Percentiles rank a stretch among this genome's conserved stretches.
These are phyloP conservation scores for Epinotia bilunana DNA, from an alignment of 2,888 invertebrate species.

Conservation along the genomic window DNA sequence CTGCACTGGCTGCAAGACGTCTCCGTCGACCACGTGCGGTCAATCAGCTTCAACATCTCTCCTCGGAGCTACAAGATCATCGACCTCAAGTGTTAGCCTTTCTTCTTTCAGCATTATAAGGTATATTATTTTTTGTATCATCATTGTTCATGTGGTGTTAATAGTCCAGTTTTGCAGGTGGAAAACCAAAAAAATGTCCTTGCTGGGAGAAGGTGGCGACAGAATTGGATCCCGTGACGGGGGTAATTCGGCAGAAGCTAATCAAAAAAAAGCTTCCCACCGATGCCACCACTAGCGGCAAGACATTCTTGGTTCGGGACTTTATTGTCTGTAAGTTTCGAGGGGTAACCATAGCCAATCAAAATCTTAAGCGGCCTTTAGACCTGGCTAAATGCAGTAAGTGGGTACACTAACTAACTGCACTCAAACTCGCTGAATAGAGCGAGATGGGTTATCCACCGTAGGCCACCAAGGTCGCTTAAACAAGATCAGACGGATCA, in stretches of 20 bases:
- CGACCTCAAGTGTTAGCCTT: slow-evolving; percentile 67
- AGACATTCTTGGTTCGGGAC: slow-evolving; percentile 81
- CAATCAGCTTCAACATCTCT: slow-evolving; percentile 79
- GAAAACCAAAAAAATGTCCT: slow-evolving; percentile 58
- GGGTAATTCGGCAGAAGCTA: slow-evolving; percentile 62
- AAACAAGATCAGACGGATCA: too few relatives aligned
- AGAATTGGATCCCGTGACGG: slow-evolving; percentile 61
- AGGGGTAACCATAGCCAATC: not conserved
- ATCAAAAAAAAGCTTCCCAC: slow-evolving; percentile 70
- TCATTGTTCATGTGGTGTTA: not conserved
- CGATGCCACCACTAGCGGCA: slow-evolving; percentile 77
- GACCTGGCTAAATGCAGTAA: not conserved
- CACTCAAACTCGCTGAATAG: too few relatives aligned
- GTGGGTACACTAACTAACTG: too few relatives aligned
- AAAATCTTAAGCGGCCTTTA: too few relatives aligned
- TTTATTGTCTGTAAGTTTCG: slow-evolving; percentile 83
- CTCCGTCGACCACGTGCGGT: slow-evolving; percentile 74
- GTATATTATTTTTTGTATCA: not conserved
- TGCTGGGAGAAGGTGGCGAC: slow-evolving; percentile 72
- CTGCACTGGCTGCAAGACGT: slow-evolving; percentile 84
- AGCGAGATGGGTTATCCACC: too few relatives aligned
- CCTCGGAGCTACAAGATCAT: slow-evolving; percentile 68
- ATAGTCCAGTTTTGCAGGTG: slow-evolving; percentile 56
- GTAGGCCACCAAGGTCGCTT: too few relatives aligned
- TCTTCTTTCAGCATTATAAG: not conserved